phyloP scores from a whole-genome alignment of 1,140 invertebrate genomes.

The Drosophila guanche region DNA sequence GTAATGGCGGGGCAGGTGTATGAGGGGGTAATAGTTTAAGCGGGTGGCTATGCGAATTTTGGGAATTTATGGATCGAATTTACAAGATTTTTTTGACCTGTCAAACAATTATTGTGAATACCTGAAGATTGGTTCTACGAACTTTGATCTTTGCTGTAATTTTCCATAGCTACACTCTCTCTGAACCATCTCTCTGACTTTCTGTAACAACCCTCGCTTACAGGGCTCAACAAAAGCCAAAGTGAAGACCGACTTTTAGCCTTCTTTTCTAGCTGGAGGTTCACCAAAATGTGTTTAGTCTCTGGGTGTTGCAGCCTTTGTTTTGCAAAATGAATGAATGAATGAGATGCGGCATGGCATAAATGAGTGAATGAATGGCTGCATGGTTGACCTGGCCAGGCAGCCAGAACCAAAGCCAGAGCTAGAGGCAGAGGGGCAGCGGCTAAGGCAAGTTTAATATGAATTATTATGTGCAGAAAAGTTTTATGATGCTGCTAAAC shows the following conservation, averaged over 20 bases:
- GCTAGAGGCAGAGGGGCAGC: constrained; percentile 3
- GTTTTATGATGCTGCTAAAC: constrained; percentile 60
- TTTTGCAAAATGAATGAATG: constrained; percentile 63
- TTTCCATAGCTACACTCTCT: too few species aligned
- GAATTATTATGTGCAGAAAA: constrained; percentile 79
- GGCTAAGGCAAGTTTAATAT: constrained; percentile 67
- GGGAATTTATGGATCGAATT: too few species aligned
- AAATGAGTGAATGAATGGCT: constrained; percentile 43
- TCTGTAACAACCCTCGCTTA: too few species aligned
- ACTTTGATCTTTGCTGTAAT: too few species aligned
- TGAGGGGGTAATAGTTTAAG: too few species aligned
- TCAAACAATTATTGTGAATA: too few species aligned
- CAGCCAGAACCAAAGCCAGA: constrained; percentile 6
- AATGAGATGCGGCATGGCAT: constrained; percentile 21
- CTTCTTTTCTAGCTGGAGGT: background rate
- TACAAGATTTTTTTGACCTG: too few species aligned
- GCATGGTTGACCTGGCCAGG: constrained; percentile 28
- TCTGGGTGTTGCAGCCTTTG: constrained; percentile 43
- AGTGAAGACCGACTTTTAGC: constrained; percentile 23
- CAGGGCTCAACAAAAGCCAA: background rate
- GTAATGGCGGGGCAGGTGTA: background rate
- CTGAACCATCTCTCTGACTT: too few species aligned
- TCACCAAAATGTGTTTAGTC: constrained; percentile 37
- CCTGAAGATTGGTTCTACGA: too few species aligned
- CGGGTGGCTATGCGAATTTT: too few species aligned